Conservation (phyloP, 2,888 invertebrate genomes). For the Muschampia plurimacula region DNA sequence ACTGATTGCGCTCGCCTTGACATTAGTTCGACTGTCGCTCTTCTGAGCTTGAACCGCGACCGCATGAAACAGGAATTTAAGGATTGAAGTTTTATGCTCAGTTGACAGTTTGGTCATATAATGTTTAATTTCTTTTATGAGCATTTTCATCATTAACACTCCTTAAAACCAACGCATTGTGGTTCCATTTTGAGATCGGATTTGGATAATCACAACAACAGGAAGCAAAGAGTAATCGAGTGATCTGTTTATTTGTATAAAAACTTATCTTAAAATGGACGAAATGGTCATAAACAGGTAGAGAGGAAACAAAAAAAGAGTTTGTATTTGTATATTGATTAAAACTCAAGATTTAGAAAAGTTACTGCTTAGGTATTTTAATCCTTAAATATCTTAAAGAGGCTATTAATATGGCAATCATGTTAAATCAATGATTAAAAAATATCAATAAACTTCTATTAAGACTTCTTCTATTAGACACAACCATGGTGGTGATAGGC, state of each 20-base stretch:
- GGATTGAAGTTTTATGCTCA: conserved; percentile 29
- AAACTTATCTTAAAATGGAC: too few relatives aligned
- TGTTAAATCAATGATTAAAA: too few relatives aligned
- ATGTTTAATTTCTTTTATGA: neutral
- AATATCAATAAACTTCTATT: too few relatives aligned
- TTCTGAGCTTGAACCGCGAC: conserved; percentile 50
- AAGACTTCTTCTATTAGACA: too few relatives aligned
- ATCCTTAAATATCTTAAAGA: too few relatives aligned
- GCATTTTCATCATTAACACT: neutral
- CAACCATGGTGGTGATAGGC: too few relatives aligned
- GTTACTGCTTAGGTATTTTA: too few relatives aligned
- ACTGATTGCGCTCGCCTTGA: conserved; percentile 82
- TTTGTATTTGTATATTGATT: neutral
- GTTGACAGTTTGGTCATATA: conserved; percentile 14
- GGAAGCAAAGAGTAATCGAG: neutral
- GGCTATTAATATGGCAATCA: too few relatives aligned
- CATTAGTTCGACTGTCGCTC: conserved; percentile 79
- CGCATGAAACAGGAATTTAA: conserved; percentile 42
- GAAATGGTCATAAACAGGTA: neutral
- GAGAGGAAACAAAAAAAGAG: neutral
- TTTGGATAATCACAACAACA: neutral
- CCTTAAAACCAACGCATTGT: neutral
- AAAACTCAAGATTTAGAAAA: neutral
- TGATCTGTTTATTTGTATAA: neutral
- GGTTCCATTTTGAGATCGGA: neutral